Percentiles rank a stretch among this genome's conserved stretches.
Conservation (phyloP, 2,888 invertebrate species). For the Hydroisotoma schaefferi region DNA sequence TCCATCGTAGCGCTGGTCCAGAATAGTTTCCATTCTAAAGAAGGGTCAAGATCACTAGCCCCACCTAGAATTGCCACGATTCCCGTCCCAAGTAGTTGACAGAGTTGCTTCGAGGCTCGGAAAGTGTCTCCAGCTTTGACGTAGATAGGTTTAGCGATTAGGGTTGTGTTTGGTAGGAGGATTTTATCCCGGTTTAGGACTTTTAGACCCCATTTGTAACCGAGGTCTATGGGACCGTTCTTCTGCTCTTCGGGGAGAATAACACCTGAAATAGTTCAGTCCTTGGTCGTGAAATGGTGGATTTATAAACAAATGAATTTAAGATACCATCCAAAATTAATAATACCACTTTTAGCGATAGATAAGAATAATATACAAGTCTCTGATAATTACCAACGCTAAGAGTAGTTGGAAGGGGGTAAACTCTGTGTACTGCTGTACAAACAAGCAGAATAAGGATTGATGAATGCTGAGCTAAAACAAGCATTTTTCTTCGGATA, state of each 20-base stretch:
- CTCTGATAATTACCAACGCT: too few species aligned
- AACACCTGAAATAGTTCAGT: slow-evolving; percentile 29
- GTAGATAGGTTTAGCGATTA: slow-evolving; percentile 71
- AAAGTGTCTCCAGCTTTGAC: slow-evolving; percentile 73
- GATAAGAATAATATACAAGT: too few species aligned
- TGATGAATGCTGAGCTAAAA: too few species aligned
- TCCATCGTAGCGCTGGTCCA: slow-evolving; percentile 45
- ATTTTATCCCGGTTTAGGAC: slow-evolving; percentile 66
- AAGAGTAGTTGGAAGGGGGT: too few species aligned
- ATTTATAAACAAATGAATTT: too few species aligned
- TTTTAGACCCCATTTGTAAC: slow-evolving; percentile 45
- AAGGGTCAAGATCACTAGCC: slow-evolving; percentile 38
- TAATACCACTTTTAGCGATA: too few species aligned
- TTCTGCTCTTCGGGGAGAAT: slow-evolving; percentile 43
- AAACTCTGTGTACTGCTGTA: too few species aligned
- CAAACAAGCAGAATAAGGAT: too few species aligned
- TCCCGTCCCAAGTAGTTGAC: slow-evolving; percentile 37
- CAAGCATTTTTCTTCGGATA: too few species aligned
- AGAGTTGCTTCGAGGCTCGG: slow-evolving; percentile 63
- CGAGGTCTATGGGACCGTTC: slow-evolving; percentile 44
- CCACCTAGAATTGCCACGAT: slow-evolving; percentile 41
- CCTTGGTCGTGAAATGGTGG: too few species aligned
- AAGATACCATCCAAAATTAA: too few species aligned
- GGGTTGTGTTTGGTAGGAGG: slow-evolving; percentile 67
- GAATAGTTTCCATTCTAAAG: slow-evolving; percentile 44